Conservation (phyloP, 1,140 invertebrate species). For the Leguminivora glycinivorella region DNA sequence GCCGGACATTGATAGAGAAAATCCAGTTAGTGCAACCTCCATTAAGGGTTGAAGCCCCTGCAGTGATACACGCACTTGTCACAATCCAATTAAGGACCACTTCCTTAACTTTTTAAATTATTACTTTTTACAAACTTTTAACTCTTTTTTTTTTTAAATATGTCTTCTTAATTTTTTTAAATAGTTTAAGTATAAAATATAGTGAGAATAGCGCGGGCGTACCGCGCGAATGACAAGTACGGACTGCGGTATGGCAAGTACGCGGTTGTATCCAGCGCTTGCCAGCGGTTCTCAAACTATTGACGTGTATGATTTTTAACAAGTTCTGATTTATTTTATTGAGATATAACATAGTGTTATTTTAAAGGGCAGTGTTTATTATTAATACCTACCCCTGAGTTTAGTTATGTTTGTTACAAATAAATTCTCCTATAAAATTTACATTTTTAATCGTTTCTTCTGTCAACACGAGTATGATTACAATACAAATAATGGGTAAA, state of each 20-base stretch:
- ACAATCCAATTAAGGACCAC: conserved; percentile 12
- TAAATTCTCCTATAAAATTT: too few species aligned
- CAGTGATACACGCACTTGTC: neutral
- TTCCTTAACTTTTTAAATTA: neutral
- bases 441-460: too few species aligned
- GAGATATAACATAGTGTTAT: too few species aligned
- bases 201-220: neutral
- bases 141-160: neutral
- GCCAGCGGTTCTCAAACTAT: conserved; percentile 20
- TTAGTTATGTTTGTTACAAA: too few species aligned
- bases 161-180: neutral
- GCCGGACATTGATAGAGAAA: conserved; percentile 13
- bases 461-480: too few species aligned
- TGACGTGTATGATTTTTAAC: neutral
- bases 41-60: conserved; percentile 16
- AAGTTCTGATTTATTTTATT: too few species aligned
- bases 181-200: neutral
- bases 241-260: conserved; percentile 25
- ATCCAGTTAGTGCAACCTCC: conserved; percentile 16
- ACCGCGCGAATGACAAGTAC: neutral
- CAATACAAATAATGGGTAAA: too few species aligned
- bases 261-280: conserved; percentile 12
- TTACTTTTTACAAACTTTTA: neutral
- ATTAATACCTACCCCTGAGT: too few species aligned
- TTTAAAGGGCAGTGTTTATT: too few species aligned